Conservation (phyloP, 2,888 invertebrate species). For the Uloborus plumipes region DNA sequence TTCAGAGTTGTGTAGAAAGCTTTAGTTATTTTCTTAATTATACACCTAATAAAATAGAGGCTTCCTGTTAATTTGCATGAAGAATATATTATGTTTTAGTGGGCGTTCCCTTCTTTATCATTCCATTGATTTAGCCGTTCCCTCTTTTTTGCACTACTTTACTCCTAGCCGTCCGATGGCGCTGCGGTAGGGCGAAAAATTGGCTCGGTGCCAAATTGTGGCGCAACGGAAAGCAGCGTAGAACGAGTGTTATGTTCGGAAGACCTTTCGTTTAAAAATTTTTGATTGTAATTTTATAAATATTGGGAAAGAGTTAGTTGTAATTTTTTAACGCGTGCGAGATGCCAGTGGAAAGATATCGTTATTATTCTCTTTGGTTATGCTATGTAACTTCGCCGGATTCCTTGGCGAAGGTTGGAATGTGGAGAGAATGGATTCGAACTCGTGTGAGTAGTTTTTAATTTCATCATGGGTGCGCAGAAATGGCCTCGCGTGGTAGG, state of each 20-base stretch:
- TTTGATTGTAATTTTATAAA: background rate
- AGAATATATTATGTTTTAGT: conserved; percentile 40
- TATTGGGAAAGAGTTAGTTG: background rate
- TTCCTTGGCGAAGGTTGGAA: background rate
- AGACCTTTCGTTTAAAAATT: background rate
- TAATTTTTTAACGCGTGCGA: conserved; percentile 3
- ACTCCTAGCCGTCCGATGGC: background rate
- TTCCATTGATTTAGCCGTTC: conserved; percentile 53
- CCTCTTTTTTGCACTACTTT: conserved; percentile 17
- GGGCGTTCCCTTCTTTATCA: conserved; percentile 30
- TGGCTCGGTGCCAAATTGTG: conserved; percentile 44
- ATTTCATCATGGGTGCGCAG: conserved; percentile 49
- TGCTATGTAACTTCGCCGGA: conserved; percentile 6
- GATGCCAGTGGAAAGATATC: conserved; percentile 1
- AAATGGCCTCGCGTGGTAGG: conserved; percentile 53
- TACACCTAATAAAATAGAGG: background rate
- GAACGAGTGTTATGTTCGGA: conserved; percentile 1
- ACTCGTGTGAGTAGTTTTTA: conserved; percentile 38
- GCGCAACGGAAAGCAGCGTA: conserved; percentile 31
- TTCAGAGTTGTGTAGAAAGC: too few relatives aligned
- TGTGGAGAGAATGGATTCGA: conserved; percentile 2
- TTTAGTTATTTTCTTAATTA: too few relatives aligned
- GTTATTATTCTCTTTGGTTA: too few relatives aligned
- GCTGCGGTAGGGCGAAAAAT: conserved; percentile 14
- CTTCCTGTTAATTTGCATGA: background rate